A percentile compares a stretch with the other conserved stretches of the same genome.
Evolutionary conservation across 2,113 vertebrate species (phyloP).

Genomic region (Ictidomys tridecemlineatus): DNA sequence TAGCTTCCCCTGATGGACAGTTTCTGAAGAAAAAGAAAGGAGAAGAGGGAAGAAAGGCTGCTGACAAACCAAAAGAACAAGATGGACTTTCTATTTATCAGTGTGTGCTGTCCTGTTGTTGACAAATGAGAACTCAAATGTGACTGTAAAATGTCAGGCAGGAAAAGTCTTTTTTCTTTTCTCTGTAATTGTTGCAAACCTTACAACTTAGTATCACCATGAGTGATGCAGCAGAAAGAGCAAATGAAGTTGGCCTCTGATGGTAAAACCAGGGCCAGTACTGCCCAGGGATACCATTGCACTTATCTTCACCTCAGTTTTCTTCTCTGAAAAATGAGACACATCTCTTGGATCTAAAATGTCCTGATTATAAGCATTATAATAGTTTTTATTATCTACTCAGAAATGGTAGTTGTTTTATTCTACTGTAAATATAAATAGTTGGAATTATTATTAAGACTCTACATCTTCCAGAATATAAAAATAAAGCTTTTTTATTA

Average conservation of each 20-base stretch:
- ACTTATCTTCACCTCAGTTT: neutral
- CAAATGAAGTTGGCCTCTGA: neutral
- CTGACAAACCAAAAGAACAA: neutral
- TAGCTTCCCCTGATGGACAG: neutral
- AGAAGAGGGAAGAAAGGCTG: neutral
- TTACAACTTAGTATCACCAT: neutral
- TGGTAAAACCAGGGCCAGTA: neutral
- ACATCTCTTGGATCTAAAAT: constrained; percentile 40
- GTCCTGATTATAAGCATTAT: neutral
- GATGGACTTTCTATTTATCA: neutral
- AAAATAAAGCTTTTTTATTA: constrained; percentile 20
- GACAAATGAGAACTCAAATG: neutral
- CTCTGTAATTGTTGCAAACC: neutral
- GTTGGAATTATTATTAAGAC: neutral
- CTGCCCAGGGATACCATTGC: neutral
- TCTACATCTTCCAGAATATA: constrained; percentile 55
- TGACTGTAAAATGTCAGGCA: constrained; percentile 7
- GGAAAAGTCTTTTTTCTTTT: constrained; percentile 1
- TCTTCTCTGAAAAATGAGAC: constrained; percentile 42
- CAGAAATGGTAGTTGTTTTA: constrained; percentile 30
- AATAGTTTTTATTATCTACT: neutral
- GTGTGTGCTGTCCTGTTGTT: neutral
- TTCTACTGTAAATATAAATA: constrained; percentile 1
- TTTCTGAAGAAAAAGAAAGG: neutral
- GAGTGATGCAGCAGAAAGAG: neutral